Evolutionary conservation across 2,113 vertebrate species (phyloP).

Genomic region (Rhabdomys dilectus): DNA sequence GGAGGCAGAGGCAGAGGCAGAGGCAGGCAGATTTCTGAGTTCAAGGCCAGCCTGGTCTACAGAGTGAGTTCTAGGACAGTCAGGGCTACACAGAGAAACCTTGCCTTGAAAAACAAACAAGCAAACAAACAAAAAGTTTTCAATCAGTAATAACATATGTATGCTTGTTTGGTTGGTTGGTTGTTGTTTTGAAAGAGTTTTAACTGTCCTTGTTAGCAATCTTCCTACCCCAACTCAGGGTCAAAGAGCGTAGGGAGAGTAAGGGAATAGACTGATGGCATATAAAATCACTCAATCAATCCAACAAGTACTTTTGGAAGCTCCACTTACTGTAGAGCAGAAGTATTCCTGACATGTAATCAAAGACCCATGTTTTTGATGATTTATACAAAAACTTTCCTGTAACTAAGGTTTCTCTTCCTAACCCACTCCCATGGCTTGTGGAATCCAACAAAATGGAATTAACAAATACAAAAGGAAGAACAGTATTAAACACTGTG

Average conservation of each 20-base stretch:
- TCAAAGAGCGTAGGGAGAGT: not conserved
- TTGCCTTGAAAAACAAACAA: no score
- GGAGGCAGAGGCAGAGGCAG: no score
- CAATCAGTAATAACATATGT: not conserved
- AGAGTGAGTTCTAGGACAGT: no score
- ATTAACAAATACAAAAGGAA: not conserved
- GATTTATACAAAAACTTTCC: not conserved
- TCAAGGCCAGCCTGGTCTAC: no score
- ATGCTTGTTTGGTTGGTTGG: not conserved
- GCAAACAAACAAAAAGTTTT: not conserved
- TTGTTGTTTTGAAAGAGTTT: no score
- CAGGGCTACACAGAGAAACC: no score
- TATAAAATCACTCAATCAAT: no score
- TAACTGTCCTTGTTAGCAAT: not conserved
- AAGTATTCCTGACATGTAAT: not conserved
- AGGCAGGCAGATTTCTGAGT: no score
- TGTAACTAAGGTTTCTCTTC: not conserved
- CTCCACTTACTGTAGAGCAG: not conserved
- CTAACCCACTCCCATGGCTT: not conserved
- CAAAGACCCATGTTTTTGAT: not conserved
- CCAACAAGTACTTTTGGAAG: no score
- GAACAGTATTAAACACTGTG: not conserved
- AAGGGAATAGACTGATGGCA: not conserved
- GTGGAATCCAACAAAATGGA: not conserved
- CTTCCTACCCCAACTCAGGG: not conserved